These are phyloP conservation scores for Leptopilina boulardi DNA, from an alignment of 1,140 invertebrate genomes.

Conservation along the genomic window DNA sequence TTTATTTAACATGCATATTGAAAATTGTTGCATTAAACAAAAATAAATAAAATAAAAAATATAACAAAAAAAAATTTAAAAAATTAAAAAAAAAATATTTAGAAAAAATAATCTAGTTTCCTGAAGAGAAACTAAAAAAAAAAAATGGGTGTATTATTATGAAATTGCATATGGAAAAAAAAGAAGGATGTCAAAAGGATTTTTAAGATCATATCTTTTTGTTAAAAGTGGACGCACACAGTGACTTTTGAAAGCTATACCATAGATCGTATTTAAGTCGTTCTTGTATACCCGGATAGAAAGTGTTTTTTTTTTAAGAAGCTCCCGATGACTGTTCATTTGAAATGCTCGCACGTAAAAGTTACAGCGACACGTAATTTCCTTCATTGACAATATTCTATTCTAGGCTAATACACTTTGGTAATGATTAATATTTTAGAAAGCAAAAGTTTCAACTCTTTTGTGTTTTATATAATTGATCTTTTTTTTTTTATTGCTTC, in stretches of 20 bases:
- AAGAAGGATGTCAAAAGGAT: background rate
- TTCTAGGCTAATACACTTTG: background rate
- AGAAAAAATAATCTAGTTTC: too few species aligned
- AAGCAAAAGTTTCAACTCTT: background rate
- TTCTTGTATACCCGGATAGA: slow-evolving; percentile 7
- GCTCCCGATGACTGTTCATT: slow-evolving; percentile 9
- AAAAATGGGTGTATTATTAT: background rate
- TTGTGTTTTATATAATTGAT: too few species aligned
- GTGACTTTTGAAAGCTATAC: slow-evolving; percentile 4
- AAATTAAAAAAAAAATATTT: too few species aligned
- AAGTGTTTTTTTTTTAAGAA: slow-evolving; percentile 18
- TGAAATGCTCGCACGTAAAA: background rate
- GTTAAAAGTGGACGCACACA: background rate
- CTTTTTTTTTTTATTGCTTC: too few species aligned
- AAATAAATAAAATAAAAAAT: too few species aligned
- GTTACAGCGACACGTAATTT: background rate
- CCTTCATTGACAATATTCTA: background rate
- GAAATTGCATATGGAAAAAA: background rate
- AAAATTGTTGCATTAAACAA: too few species aligned
- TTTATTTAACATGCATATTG: too few species aligned
- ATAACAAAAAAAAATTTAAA: too few species aligned
- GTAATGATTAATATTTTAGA: slow-evolving; percentile 5
- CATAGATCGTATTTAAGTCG: background rate
- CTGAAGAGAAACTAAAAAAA: too few species aligned
- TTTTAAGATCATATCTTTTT: background rate